phyloP scores from a whole-genome alignment of 2,888 invertebrate species.

The Seladonia tumulorum region DNA sequence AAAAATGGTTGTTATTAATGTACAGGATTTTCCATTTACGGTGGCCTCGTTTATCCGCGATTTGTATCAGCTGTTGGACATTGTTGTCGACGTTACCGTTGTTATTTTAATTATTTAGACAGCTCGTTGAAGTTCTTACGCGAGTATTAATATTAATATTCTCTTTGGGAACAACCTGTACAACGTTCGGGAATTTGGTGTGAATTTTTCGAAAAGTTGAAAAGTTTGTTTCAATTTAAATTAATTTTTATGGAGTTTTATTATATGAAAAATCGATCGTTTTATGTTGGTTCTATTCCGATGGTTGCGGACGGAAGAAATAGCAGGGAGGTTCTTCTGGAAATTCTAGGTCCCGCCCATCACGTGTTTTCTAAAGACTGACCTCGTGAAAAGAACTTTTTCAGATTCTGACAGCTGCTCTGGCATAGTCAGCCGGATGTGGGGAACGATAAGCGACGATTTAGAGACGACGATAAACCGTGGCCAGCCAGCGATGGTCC shows the following conservation, averaged over 20 bases:
- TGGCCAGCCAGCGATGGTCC: slow-evolving; percentile 21
- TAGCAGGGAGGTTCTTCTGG: not conserved
- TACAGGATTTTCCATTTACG: not conserved
- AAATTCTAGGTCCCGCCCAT: slow-evolving; percentile 18
- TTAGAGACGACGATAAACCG: slow-evolving; percentile 50
- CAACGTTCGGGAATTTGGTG: not conserved
- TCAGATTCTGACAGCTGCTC: slow-evolving; percentile 38
- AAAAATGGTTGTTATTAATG: not conserved
- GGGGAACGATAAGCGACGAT: slow-evolving; percentile 53
- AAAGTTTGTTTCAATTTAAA: not conserved
- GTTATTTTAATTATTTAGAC: too few species aligned
- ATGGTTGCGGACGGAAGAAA: not conserved
- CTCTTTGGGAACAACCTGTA: not conserved
- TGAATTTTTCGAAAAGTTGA: not conserved
- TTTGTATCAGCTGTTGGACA: too few species aligned
- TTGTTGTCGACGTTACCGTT: too few species aligned
- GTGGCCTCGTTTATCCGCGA: not conserved
- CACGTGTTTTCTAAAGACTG: slow-evolving; percentile 31
- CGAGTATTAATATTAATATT: too few species aligned
- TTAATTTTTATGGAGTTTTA: not conserved
- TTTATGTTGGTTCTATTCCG: not conserved
- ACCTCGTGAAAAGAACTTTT: slow-evolving; percentile 36
- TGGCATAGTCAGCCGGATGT: slow-evolving; percentile 39
- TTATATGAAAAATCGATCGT: not conserved
- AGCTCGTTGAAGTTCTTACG: too few species aligned